Percentiles rank a stretch among this genome's conserved stretches.
Evolutionary conservation across 2,888 invertebrate genomes (phyloP).

Genomic region (Nomada ferruginata): DNA sequence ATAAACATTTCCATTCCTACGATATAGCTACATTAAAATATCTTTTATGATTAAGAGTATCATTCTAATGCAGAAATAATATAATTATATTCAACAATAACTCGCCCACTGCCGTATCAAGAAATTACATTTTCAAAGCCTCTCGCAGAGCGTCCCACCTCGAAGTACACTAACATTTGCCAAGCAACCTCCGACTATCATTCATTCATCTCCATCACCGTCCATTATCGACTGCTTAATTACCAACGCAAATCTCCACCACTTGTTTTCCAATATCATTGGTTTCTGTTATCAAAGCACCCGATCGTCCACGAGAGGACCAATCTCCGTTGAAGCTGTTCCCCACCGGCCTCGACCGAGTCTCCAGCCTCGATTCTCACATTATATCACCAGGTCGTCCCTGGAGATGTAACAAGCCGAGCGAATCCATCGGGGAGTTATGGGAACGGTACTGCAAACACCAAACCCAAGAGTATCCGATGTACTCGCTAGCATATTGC

Average conservation of each 20-base stretch:
- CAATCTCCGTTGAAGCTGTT: not conserved
- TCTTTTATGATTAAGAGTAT: no score
- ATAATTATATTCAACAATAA: no score
- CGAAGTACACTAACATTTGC: no score
- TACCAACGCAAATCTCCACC: not conserved
- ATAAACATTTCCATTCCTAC: no score
- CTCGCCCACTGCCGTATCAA: no score
- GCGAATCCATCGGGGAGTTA: conserved; percentile 79
- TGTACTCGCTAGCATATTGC: conserved; percentile 81
- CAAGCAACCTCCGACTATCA: not conserved
- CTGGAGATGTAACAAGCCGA: conserved; percentile 74
- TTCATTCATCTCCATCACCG: not conserved
- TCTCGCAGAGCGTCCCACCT: no score
- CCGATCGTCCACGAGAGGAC: not conserved
- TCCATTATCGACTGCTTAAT: not conserved
- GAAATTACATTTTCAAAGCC: no score
- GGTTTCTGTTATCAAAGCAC: not conserved
- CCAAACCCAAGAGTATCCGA: conserved; percentile 79
- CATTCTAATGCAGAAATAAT: no score
- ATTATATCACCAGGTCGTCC: conserved; percentile 79
- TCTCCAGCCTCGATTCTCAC: conserved; percentile 78
- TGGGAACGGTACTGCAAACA: conserved; percentile 79
- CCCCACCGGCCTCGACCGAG: not conserved
- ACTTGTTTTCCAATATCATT: conserved; percentile 7
- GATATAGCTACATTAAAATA: no score